Percentiles rank a stretch among this genome's conserved stretches.
Conservation (phyloP, 1,140 invertebrate species). For the Pissodes strobi region DNA sequence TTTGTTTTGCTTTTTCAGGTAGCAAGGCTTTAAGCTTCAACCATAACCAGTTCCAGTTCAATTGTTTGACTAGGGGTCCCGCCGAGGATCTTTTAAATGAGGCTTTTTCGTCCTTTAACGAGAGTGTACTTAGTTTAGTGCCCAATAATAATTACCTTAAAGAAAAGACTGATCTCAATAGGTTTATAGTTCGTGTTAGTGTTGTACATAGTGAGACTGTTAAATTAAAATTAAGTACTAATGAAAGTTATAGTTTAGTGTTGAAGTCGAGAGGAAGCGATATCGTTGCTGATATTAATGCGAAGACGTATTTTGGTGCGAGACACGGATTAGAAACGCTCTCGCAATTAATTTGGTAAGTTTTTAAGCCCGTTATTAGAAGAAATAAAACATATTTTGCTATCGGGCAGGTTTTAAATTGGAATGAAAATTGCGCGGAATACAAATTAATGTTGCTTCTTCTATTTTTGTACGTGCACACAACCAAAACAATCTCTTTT, state of each 20-base stretch:
- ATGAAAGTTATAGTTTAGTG: slow-evolving; percentile 74
- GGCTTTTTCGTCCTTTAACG: slow-evolving; percentile 57
- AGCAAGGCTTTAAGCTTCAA: slow-evolving; percentile 56
- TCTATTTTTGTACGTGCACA: no score
- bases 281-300: slow-evolving; percentile 66
- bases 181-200: slow-evolving; percentile 59
- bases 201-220: slow-evolving; percentile 56
- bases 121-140: slow-evolving; percentile 57
- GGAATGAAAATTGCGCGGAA: no score
- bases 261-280: slow-evolving; percentile 60
- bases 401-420: no score
- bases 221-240: slow-evolving; percentile 68
- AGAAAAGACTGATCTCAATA: slow-evolving; percentile 55
- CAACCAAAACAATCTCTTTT: no score
- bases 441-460: no score
- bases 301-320: slow-evolving; percentile 74
- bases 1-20: slow-evolving; percentile 33
- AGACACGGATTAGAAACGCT: slow-evolving; percentile 80
- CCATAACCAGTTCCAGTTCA: slow-evolving; percentile 56
- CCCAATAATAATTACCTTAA: slow-evolving; percentile 33
- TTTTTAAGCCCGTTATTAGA: background rate
- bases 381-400: no score
- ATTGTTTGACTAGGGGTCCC: slow-evolving; percentile 46
- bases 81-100: slow-evolving; percentile 54
- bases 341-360: slow-evolving; percentile 73